phyloP scores from a whole-genome alignment of 2,888 invertebrate genomes.

The Apotomis capreana region DNA sequence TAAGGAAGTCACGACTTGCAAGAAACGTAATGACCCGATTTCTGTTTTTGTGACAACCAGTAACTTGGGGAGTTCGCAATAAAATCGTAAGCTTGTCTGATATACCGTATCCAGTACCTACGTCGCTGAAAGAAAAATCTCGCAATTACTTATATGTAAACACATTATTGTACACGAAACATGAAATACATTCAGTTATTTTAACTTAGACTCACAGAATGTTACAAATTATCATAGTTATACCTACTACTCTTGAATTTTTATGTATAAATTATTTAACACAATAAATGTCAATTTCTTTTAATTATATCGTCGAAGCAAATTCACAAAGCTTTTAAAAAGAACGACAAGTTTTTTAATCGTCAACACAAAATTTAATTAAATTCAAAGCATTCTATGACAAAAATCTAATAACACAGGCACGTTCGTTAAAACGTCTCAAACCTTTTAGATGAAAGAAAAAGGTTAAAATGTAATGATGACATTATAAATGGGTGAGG shows the following conservation, averaged over 20 bases:
- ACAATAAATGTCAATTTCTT: background rate
- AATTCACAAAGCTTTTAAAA: background rate
- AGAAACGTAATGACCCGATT: constrained; percentile 63
- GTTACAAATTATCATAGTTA: too few species aligned
- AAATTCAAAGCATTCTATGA: background rate
- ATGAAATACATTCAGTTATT: too few species aligned
- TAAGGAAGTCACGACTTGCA: constrained; percentile 68
- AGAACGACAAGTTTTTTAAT: constrained; percentile 2
- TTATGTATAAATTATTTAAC: background rate
- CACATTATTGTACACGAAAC: too few species aligned
- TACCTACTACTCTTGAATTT: background rate
- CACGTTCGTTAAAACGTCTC: background rate
- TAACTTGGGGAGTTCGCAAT: background rate
- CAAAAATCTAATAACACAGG: constrained; percentile 12
- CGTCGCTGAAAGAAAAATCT: background rate
- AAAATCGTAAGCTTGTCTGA: background rate
- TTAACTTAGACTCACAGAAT: too few species aligned
- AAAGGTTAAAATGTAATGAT: constrained; percentile 34
- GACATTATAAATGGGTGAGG: constrained; percentile 55
- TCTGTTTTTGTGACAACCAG: constrained; percentile 53
- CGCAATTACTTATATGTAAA: too few species aligned
- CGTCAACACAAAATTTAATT: background rate
- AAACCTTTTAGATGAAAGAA: constrained; percentile 27
- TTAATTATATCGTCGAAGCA: background rate
- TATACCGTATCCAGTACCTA: background rate